Percentiles rank a stretch among this genome's conserved stretches.
Evolutionary conservation across 2,888 invertebrate species (phyloP).

Genomic region (Sinhomidia bicolor): DNA sequence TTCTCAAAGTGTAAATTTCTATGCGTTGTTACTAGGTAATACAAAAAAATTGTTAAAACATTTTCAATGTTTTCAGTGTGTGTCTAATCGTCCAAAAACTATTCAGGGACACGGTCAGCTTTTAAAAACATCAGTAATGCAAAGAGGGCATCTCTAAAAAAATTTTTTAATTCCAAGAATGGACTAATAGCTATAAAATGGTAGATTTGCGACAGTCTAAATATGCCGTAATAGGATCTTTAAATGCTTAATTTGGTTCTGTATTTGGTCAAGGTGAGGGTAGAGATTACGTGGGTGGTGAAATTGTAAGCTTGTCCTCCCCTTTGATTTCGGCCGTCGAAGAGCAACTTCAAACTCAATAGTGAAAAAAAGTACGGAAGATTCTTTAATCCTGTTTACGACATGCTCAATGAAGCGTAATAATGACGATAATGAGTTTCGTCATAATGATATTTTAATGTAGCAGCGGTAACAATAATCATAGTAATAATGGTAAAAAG

Average conservation of each 20-base stretch:
- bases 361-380: background rate
- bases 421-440: conserved; percentile 58
- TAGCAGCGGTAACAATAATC: conserved; percentile 29
- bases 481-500: conserved; percentile 37
- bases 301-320: background rate
- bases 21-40: too few species aligned
- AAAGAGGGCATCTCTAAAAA: background rate
- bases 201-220: conserved; percentile 10
- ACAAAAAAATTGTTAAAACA: background rate
- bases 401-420: conserved; percentile 55
- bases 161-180: conserved; percentile 7
- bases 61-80: background rate
- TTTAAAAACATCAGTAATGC: background rate
- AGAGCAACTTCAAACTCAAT: background rate
- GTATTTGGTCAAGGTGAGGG: conserved; percentile 62
- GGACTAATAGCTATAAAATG: conserved; percentile 31
- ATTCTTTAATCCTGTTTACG: background rate
- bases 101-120: conserved; percentile 12
- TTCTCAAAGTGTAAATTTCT: too few species aligned
- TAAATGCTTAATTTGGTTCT: conserved; percentile 52
- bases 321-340: conserved; percentile 20
- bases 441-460: conserved; percentile 54
- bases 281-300: conserved; percentile 35
- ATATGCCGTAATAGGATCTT: conserved; percentile 9
- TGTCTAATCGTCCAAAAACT: background rate